phyloP scores from a whole-genome alignment of 2,888 invertebrate species.

The Keiferia lycopersicella region DNA sequence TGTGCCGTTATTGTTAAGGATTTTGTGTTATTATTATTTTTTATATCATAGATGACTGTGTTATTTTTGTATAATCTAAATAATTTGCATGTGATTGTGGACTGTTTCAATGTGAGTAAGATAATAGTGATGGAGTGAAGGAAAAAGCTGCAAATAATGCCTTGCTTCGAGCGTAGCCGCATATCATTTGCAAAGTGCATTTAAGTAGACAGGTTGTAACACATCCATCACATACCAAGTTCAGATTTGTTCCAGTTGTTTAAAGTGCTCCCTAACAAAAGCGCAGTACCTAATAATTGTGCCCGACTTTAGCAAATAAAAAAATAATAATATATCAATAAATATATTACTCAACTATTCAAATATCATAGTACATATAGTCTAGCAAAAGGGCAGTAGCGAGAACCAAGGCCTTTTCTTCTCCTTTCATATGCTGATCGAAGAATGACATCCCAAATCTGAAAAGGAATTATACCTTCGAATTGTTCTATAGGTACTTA shows the following conservation, averaged over 20 bases:
- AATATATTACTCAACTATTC: conserved; percentile 33
- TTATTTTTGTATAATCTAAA: background rate
- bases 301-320: no score
- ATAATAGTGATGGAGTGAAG: no score
- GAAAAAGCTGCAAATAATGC: no score
- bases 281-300: no score
- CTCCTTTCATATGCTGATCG: conserved; percentile 43
- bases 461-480: background rate
- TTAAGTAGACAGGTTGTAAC: no score
- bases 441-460: conserved; percentile 66
- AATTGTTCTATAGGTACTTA: no score
- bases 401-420: conserved; percentile 63
- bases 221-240: no score
- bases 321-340: conserved; percentile 13
- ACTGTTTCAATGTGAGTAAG: no score
- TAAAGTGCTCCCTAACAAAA: no score
- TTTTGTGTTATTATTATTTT: conserved; percentile 40
- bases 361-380: conserved; percentile 71
- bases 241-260: no score
- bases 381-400: conserved; percentile 65
- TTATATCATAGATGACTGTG: background rate
- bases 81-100: background rate
- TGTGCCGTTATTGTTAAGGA: conserved; percentile 43
- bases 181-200: no score
- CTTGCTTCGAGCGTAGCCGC: no score